Evolutionary conservation across 2,113 vertebrate genomes (phyloP).

Genomic region (Nesoenas mayeri): DNA sequence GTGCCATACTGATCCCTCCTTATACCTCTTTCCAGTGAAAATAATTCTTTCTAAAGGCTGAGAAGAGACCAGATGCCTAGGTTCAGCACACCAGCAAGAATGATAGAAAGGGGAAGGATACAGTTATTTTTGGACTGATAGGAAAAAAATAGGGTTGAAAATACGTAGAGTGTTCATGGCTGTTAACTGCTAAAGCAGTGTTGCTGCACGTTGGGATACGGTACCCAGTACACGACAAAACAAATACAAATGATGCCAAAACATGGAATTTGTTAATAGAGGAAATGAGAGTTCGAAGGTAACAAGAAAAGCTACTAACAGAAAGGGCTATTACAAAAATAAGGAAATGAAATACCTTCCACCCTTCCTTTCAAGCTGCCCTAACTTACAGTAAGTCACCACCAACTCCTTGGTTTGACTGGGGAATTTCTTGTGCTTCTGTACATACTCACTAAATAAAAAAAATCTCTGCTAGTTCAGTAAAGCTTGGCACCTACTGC

Average conservation of each 20-base stretch:
- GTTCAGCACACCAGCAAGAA: not conserved
- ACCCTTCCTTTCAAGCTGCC: constrained; percentile 53
- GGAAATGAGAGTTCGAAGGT: constrained; percentile 47
- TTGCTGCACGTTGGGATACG: not conserved
- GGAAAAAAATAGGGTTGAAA: not conserved
- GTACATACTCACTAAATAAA: not conserved
- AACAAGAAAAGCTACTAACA: constrained; percentile 39
- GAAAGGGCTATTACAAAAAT: constrained; percentile 33
- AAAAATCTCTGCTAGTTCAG: not conserved
- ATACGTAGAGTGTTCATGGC: not conserved
- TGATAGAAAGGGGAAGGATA: not conserved
- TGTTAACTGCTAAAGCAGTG: accelerated
- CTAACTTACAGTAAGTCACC: constrained; percentile 6
- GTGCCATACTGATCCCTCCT: not conserved
- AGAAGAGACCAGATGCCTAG: not conserved
- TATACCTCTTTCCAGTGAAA: not conserved
- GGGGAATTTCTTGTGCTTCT: not conserved
- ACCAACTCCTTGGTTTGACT: not conserved
- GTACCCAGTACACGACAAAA: not conserved
- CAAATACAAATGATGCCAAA: not conserved
- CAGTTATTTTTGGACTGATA: not conserved
- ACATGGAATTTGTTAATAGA: constrained; percentile 5
- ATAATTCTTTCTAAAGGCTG: not conserved
- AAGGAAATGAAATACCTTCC: constrained; percentile 32
- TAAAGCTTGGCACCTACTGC: not conserved